Conservation (phyloP, 2,797 vertebrate species). For the Crax fasciolata region DNA sequence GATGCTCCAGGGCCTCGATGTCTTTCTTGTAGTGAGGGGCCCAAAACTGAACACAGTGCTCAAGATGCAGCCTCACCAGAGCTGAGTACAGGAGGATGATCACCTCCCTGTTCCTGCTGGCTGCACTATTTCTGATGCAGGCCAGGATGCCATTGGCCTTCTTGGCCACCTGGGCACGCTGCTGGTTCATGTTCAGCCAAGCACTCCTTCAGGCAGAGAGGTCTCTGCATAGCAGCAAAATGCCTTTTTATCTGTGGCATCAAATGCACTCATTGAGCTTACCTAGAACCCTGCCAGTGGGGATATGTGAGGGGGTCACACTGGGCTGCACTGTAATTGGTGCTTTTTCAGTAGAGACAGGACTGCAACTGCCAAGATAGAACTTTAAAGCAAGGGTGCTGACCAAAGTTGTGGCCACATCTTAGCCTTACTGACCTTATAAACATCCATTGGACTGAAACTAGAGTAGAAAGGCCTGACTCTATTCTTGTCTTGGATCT, state of each 20-base stretch:
- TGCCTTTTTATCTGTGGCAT: not conserved
- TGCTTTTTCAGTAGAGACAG: not conserved
- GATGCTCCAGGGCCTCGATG: no score
- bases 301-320: not conserved
- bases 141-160: no score
- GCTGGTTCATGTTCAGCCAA: no score
- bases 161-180: no score
- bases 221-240: conserved; percentile 44
- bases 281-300: not conserved
- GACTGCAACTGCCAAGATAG: not conserved
- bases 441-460: not conserved
- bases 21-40: no score
- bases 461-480: not conserved
- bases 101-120: no score
- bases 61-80: no score
- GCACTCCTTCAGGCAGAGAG: conserved; percentile 37
- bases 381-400: not conserved
- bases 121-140: no score
- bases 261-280: not conserved
- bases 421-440: not conserved
- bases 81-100: no score
- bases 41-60: no score
- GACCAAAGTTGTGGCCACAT: not conserved
- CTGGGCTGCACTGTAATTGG: not conserved
- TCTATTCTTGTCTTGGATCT: not conserved